Evolutionary conservation across 1,140 invertebrate genomes (phyloP), one percentile per base, ranked within the genome.

Genomic region (Macrocentrus cingulum): DNA sequence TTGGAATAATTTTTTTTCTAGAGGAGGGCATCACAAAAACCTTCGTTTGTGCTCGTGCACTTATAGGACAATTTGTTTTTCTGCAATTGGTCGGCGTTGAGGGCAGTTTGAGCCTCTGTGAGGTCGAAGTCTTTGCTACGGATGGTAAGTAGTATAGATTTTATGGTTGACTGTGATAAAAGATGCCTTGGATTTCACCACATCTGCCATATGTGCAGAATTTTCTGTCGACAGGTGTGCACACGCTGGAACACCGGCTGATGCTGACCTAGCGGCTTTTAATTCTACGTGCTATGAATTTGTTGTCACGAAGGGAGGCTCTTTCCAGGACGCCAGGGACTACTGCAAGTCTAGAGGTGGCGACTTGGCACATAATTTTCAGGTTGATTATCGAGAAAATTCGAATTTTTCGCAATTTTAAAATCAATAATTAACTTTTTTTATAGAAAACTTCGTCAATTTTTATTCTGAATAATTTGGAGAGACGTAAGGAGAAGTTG

Each of bases 21-120:
- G 92, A 94, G 68, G 91, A 94, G 77, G 92, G 92, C 22, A 84
- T 89, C n/a, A 94, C 91, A 3, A 94, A 94, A 79, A 91, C 91
- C 13, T 92, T 96, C 71, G 85, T 85, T 1, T 96, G 94, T 75
- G 92, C 92, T 0, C 81, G 91, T 42, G 85, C 91, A 2, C 77
- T 95, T 39, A 80, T 90, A 22, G 94, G 94, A 0, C 89, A 94
- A 64, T 91, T 90, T 68, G 92, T 96, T 22, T 93, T 90, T 70
- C 82, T 96, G 16, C 92, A 95, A 75, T 83, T 95, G 49, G 92
- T 95, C 1, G 92, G 92, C 0, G 91, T 94, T 1, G 92, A 95
- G 76, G 91, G 91, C 15, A 92, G 91, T 7, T 76, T 96, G 11
- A 93, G 91, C 4, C 78, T 95, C 0, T 95, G 93, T 71, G 92